A percentile compares a stretch with the other conserved stretches of the same genome.
Evolutionary conservation across 92 coral and sea anemone species (phyloP).

Genomic region (Palythoa grandis): DNA sequence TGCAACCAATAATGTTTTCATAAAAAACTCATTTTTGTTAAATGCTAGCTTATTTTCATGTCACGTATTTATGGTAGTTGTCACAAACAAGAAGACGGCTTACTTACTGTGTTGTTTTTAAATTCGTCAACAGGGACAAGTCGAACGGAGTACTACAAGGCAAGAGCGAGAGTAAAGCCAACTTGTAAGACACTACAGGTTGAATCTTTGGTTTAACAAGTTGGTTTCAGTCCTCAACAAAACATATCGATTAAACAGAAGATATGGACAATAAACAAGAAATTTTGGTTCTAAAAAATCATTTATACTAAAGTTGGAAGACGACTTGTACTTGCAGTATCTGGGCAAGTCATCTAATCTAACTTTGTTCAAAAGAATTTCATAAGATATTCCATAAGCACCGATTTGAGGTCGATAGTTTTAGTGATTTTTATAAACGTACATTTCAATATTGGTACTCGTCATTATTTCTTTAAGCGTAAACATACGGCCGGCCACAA

Average conservation of each 20-base stretch:
- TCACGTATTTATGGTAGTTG: neutral
- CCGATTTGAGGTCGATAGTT: too few relatives aligned
- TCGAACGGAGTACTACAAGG: constrained; percentile 32
- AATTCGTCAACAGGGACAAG: constrained; percentile 2
- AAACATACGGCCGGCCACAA: too few relatives aligned
- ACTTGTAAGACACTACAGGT: constrained; percentile 12
- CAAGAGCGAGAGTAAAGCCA: constrained; percentile 24
- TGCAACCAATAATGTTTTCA: too few relatives aligned
- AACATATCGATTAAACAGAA: neutral
- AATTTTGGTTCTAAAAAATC: neutral
- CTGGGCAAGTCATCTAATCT: too few relatives aligned
- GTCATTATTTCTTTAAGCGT: too few relatives aligned
- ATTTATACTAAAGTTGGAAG: neutral
- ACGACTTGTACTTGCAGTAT: too few relatives aligned
- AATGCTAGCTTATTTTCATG: neutral
- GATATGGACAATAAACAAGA: neutral
- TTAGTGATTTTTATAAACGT: too few relatives aligned
- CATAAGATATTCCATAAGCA: too few relatives aligned
- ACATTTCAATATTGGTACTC: too few relatives aligned
- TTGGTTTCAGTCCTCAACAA: too few relatives aligned
- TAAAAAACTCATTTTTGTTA: too few relatives aligned
- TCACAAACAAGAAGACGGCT: neutral
- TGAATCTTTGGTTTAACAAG: neutral
- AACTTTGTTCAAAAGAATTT: too few relatives aligned
- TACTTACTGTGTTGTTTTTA: neutral